Evolutionary conservation across 2,113 vertebrate genomes (phyloP).

Genomic region (Trichomycterus rosablanca): DNA sequence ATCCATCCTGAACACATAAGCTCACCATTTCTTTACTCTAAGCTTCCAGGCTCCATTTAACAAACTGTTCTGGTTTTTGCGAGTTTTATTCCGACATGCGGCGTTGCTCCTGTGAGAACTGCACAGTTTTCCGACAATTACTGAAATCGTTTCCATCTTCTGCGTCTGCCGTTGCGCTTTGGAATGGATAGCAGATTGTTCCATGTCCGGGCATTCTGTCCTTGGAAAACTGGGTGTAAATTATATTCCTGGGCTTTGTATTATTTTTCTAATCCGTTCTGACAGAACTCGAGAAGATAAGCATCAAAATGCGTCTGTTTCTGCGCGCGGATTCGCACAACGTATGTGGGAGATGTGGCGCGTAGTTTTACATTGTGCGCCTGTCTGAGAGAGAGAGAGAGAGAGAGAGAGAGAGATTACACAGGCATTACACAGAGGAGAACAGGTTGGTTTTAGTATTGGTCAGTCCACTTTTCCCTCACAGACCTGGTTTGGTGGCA

Average conservation of each 20-base stretch:
- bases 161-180: background rate
- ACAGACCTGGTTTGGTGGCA: no score
- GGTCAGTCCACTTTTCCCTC: no score
- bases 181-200: background rate
- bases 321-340: background rate
- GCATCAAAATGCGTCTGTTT: background rate
- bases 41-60: background rate
- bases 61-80: background rate
- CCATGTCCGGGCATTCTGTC: conserved; percentile 4
- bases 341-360: conserved; percentile 18
- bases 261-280: background rate
- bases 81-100: background rate
- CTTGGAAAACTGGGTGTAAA: background rate
- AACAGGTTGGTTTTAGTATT: no score
- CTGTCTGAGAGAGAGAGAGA: background rate
- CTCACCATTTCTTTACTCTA: conserved; percentile 25
- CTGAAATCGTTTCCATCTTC: background rate
- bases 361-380: conserved; percentile 16
- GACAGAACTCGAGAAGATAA: background rate
- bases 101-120: no score
- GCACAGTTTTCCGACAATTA: background rate
- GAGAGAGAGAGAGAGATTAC: background rate
- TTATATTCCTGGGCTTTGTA: background rate
- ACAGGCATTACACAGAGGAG: no score
- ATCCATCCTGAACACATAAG: conserved; percentile 58